Evolutionary conservation across 2,113 vertebrate species (phyloP), one percentile per base, ranked within the genome.

Genomic region (Otocyon megalotis): DNA sequence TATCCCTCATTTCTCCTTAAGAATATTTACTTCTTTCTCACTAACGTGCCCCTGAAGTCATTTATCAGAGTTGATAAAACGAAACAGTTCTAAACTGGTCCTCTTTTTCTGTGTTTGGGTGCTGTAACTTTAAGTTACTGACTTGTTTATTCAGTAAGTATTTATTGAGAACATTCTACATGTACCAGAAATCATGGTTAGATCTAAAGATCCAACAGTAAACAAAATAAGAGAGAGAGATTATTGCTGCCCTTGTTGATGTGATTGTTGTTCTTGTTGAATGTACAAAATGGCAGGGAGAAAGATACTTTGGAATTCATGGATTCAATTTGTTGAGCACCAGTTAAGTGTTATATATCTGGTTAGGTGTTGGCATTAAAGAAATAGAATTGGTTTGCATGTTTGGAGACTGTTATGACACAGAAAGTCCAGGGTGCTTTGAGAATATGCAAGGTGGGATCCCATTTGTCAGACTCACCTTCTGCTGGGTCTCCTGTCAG

Each of bases 401-500:
- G 3, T 58, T 3, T 16, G 20, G 32, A 9, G 37, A 35, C 0
- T 6, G 6, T 50, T 69, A 11, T 0, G 15, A n/a, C 22, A 22
- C 0, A 2, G 80, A 28, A 63, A 72, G 3, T 0, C n/a, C 30
- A 5, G 0, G 50, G 48, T n/a, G 6, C 0, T 43, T 28, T 48
- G 7, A 7, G 24, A 60, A 5, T 1, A 0, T 56, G 12, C 48
- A 13, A 35, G 8, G 37, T 15, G n/a, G 10, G 16, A 63, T 48
- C 15, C 37, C 3, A 0, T 24, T 14, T 13, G 0, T 71, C 16
- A 30, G 7, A 26, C 37, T 74, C 1, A 69, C 8, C n/a, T 35
- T 90, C 22, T 80, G 43, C 71, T 56, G 92, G 26, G 28, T 93
- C 19, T 79, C 17, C 22, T 37, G 3, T 81, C 11, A 48, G 0